A percentile compares a stretch with the other conserved stretches of the same genome.
Evolutionary conservation across 2,888 invertebrate species (phyloP).

Genomic region (Caenorhabditis sp.): DNA sequence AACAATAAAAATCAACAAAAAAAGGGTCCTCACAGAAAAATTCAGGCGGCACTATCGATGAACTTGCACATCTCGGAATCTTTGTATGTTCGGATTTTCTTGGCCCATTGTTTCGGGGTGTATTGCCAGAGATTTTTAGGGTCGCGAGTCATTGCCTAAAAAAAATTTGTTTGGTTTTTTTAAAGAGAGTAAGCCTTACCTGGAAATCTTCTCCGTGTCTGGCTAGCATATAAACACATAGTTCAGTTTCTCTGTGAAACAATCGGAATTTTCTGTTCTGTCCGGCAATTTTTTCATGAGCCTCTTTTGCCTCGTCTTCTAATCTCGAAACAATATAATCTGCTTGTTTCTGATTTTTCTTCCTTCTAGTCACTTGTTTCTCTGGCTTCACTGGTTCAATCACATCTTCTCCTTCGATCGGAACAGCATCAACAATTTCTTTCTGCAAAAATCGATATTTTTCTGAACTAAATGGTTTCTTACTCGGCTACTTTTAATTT

Average conservation of each 20-base stretch:
- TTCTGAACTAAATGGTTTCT: too few species aligned
- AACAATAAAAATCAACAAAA: slow-evolving; percentile 29
- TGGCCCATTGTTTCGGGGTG: slow-evolving; percentile 65
- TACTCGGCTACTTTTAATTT: slow-evolving; percentile 38
- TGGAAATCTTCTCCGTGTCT: slow-evolving; percentile 62
- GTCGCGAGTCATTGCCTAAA: slow-evolving; percentile 67
- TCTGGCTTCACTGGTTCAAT: slow-evolving; percentile 24
- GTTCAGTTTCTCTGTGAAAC: slow-evolving; percentile 57
- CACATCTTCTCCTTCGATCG: slow-evolving; percentile 38
- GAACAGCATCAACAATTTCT: slow-evolving; percentile 43
- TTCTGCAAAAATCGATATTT: slow-evolving; percentile 19
- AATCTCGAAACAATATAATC: slow-evolving; percentile 37
- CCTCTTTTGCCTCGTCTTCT: slow-evolving; percentile 47
- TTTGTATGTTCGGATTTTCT: slow-evolving; percentile 59
- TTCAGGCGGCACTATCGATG: slow-evolving; percentile 15
- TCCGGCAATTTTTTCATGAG: slow-evolving; percentile 22
- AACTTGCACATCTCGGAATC: slow-evolving; percentile 45
- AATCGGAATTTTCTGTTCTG: slow-evolving; percentile 45
- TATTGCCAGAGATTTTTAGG: slow-evolving; percentile 64
- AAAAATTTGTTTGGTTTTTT: slow-evolving; percentile 1
- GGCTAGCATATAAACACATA: slow-evolving; percentile 62
- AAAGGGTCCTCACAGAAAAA: slow-evolving; percentile 21
- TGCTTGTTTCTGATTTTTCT: slow-evolving; percentile 41
- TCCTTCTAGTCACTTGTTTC: slow-evolving; percentile 26
- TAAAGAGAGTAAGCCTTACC: slow-evolving; percentile 20